Conservation (phyloP, 2,888 invertebrate genomes). For the Melanostoma scalare region DNA sequence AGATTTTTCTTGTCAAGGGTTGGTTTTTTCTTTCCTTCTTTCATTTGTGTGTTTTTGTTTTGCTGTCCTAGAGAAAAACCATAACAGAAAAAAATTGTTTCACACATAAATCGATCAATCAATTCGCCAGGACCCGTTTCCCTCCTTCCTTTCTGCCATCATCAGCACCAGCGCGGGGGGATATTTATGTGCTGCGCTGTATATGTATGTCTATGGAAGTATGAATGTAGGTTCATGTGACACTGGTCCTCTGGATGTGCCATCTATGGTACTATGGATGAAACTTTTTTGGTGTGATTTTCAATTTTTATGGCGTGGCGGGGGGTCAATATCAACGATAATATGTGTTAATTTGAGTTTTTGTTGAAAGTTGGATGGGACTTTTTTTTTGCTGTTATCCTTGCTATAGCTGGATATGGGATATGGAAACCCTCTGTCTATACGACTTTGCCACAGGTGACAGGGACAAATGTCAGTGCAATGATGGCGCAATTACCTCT, state of each 20-base stretch:
- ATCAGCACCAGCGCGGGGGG: not conserved
- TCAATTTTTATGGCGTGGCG: slow-evolving; percentile 43
- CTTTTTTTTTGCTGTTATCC: slow-evolving; percentile 7
- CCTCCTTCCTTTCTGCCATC: not conserved
- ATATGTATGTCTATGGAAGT: too few species aligned
- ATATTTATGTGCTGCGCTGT: slow-evolving; percentile 28
- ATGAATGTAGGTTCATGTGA: too few species aligned
- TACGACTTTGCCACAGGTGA: slow-evolving; percentile 64
- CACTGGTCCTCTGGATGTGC: not conserved
- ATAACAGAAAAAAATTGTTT: slow-evolving; percentile 39
- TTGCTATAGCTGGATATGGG: not conserved
- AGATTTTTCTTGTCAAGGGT: slow-evolving; percentile 48
- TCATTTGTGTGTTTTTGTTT: not conserved
- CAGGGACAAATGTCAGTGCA: slow-evolving; percentile 65
- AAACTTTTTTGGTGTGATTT: slow-evolving; percentile 43
- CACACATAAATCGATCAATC: slow-evolving; percentile 73
- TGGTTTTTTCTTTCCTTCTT: slow-evolving; percentile 20
- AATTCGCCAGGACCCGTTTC: slow-evolving; percentile 44
- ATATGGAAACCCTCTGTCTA: slow-evolving; percentile 24
- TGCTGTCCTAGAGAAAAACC: not conserved
- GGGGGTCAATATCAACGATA: slow-evolving; percentile 47
- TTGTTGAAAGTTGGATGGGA: slow-evolving; percentile 27
- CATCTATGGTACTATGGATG: slow-evolving; percentile 3
- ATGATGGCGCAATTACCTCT: slow-evolving; percentile 62
- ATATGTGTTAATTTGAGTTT: slow-evolving; percentile 65